Conservation (phyloP, 2,797 vertebrate species). For the Hydrolagus colliei region DNA sequence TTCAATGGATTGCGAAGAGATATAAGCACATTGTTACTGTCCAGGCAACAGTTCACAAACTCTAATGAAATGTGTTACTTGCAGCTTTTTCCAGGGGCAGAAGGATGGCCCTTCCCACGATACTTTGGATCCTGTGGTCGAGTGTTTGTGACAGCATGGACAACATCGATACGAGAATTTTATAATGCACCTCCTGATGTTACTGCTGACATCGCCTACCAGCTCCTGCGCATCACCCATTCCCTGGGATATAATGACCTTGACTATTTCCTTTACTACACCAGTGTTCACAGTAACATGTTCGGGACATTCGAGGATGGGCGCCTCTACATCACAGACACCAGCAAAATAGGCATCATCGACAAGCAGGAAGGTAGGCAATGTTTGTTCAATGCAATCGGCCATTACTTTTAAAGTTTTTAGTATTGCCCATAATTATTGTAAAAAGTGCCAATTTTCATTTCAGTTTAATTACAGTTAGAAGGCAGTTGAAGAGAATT, state of each 20-base stretch:
- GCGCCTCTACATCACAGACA: constrained; percentile 67
- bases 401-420: too few species aligned
- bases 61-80: neutral
- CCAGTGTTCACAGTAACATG: constrained; percentile 53
- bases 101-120: constrained; percentile 71
- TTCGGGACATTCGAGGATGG: constrained; percentile 67
- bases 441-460: too few species aligned
- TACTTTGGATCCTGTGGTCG: constrained; percentile 72
- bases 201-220: constrained; percentile 59
- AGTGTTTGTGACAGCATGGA: constrained; percentile 58
- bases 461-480: neutral
- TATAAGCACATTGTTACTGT: neutral
- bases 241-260: constrained; percentile 66
- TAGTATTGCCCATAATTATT: too few species aligned
- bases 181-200: constrained; percentile 48
- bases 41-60: neutral
- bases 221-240: constrained; percentile 62
- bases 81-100: constrained; percentile 68
- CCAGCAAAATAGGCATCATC: constrained; percentile 67
- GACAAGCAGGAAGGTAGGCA: constrained; percentile 67
- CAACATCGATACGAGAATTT: constrained; percentile 53
- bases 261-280: constrained; percentile 70
- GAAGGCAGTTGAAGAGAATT: too few species aligned
- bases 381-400: neutral
- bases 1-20: neutral